Conservation (phyloP, 2,888 invertebrate species). For the Temnothorax ravouxi region DNA sequence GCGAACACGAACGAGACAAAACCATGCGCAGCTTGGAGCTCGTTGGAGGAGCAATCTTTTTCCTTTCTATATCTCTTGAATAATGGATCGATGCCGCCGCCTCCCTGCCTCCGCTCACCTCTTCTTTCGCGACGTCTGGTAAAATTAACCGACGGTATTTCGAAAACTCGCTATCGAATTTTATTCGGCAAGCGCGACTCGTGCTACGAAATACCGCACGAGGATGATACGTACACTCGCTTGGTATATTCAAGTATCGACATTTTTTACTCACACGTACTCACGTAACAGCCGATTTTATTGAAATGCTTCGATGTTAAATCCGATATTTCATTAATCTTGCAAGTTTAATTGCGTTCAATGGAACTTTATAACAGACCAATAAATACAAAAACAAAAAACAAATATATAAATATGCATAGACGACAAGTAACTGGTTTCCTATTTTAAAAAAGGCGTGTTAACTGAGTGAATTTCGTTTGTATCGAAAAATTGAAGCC, state of each 20-base stretch:
- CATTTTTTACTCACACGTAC: conserved; percentile 3
- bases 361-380: not conserved
- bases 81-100: conserved; percentile 27
- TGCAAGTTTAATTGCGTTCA: conserved; percentile 2
- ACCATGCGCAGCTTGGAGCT: conserved; percentile 12
- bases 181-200: conserved; percentile 18
- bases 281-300: not conserved
- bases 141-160: conserved; percentile 48
- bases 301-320: conserved; percentile 32
- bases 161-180: conserved; percentile 41
- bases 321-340: conserved; percentile 13
- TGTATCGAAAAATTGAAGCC: too few relatives aligned
- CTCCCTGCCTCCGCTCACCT: not conserved
- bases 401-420: conserved; percentile 11
- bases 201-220: conserved; percentile 18
- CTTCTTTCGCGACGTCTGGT: not conserved
- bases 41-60: conserved; percentile 14
- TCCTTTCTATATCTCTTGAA: conserved; percentile 26
- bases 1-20: conserved; percentile 6
- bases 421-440: not conserved
- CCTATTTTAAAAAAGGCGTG: too few relatives aligned
- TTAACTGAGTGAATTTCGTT: too few relatives aligned
- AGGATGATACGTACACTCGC: not conserved
- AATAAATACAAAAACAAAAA: not conserved
- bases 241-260: not conserved